These are phyloP conservation scores for Aphidius colemani DNA, from an alignment of 2,888 invertebrate species.

Conservation along the genomic window DNA sequence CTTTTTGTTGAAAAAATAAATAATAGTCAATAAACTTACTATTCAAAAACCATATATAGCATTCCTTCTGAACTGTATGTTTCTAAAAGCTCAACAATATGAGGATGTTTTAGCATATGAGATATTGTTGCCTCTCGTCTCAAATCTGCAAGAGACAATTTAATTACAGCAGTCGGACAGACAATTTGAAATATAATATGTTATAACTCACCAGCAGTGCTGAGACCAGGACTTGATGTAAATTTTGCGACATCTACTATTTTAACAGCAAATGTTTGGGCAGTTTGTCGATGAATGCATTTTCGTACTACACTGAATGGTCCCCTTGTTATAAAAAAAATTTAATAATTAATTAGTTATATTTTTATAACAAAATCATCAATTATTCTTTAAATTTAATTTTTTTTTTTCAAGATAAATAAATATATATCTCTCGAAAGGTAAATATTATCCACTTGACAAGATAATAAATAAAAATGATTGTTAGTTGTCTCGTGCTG, in stretches of 20 bases:
- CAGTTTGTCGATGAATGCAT: slow-evolving; percentile 93
- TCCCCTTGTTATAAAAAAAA: slow-evolving; percentile 68
- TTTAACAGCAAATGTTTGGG: slow-evolving; percentile 96
- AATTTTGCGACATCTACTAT: slow-evolving; percentile 98
- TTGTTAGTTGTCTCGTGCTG: too few species aligned
- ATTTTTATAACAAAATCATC: too few species aligned
- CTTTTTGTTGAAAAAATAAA: not conserved
- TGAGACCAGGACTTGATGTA: slow-evolving; percentile 93
- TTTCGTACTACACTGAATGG: slow-evolving; percentile 95
- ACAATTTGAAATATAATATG: slow-evolving; percentile 10
- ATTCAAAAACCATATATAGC: slow-evolving; percentile 99
- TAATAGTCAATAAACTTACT: slow-evolving; percentile 72
- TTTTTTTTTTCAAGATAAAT: not conserved
- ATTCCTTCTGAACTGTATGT: slow-evolving; percentile 98
- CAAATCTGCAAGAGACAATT: slow-evolving; percentile 71
- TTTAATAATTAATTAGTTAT: not conserved
- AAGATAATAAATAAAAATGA: too few species aligned
- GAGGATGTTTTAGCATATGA: slow-evolving; percentile 98
- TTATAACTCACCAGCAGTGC: slow-evolving; percentile 81
- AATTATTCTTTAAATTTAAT: too few species aligned
- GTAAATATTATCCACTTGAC: too few species aligned
- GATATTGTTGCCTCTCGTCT: slow-evolving; percentile 98
- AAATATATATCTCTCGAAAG: too few species aligned
- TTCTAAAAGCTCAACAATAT: slow-evolving; percentile 96
- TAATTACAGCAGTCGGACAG: not conserved